These are phyloP conservation scores for Pogonognathellus flavescens DNA, from an alignment of 1,140 invertebrate species.

Conservation along the genomic window DNA sequence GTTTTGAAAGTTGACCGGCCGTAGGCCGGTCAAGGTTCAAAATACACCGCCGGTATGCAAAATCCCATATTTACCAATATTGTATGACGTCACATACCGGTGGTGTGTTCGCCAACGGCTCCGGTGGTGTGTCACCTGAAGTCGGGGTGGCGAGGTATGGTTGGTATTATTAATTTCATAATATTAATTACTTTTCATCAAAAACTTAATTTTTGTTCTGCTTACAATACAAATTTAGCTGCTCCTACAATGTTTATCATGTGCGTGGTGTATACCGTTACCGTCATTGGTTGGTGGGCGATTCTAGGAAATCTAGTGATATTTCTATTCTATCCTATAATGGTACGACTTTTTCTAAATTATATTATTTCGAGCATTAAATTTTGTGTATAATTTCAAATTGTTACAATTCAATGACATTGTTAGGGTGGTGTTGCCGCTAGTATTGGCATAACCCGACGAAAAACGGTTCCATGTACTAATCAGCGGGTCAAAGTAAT, in stretches of 20 bases:
- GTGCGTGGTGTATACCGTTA: slow-evolving; percentile 64
- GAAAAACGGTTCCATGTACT: slow-evolving; percentile 65
- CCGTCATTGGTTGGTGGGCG: slow-evolving; percentile 67
- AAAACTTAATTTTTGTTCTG: not conserved
- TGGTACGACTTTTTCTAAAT: slow-evolving; percentile 61
- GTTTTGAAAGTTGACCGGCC: too few relatives aligned
- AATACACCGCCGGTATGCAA: too few relatives aligned
- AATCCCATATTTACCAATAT: too few relatives aligned
- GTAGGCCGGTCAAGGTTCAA: too few relatives aligned
- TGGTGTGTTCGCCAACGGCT: too few relatives aligned
- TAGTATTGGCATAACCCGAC: slow-evolving; percentile 61
- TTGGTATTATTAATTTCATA: too few relatives aligned
- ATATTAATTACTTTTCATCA: too few relatives aligned
- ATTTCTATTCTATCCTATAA: slow-evolving; percentile 67
- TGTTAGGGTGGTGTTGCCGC: slow-evolving; percentile 63
- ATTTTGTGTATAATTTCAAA: too few relatives aligned
- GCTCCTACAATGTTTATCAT: slow-evolving; percentile 67
- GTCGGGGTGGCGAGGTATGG: too few relatives aligned
- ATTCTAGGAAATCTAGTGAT: slow-evolving; percentile 67
- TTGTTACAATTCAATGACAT: slow-evolving; percentile 8
- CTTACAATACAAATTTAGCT: slow-evolving; percentile 55
- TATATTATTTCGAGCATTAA: not conserved
- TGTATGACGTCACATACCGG: too few relatives aligned
- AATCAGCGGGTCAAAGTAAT: slow-evolving; percentile 67
- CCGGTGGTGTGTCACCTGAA: too few relatives aligned